These are phyloP conservation scores for Scomber japonicus DNA, from an alignment of 2,113 vertebrate species.

Conservation along the genomic window DNA sequence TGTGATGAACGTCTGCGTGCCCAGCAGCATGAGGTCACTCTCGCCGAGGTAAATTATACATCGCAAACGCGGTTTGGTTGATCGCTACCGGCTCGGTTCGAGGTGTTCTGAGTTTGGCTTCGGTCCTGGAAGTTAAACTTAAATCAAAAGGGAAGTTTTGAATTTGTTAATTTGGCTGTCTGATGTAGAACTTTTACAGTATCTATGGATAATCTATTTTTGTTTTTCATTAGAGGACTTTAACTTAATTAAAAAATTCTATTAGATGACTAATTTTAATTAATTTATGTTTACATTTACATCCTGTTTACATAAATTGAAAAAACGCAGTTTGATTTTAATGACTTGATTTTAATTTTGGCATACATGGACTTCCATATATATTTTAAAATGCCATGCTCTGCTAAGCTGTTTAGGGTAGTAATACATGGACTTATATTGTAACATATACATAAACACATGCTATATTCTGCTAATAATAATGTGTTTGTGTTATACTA, in stretches of 20 bases:
- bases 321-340: background rate
- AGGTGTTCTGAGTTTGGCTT: constrained; percentile 9
- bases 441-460: too few relatives aligned
- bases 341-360: background rate
- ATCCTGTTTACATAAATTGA: background rate
- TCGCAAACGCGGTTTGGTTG: background rate
- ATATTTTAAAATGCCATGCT: too few relatives aligned
- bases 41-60: constrained; percentile 63
- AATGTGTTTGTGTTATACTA: too few relatives aligned
- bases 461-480: too few relatives aligned
- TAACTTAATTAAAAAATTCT: too few relatives aligned
- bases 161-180: background rate
- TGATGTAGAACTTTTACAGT: background rate
- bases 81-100: background rate
- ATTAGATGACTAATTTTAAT: too few relatives aligned
- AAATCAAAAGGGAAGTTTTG: background rate
- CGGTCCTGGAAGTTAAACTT: background rate
- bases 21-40: constrained; percentile 60
- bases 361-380: background rate
- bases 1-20: constrained; percentile 27
- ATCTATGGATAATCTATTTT: too few relatives aligned
- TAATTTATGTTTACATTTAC: background rate
- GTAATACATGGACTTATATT: too few relatives aligned
- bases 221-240: too few relatives aligned
- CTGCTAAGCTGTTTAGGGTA: background rate